Conservation (phyloP, 2,113 vertebrate species). For the Miniopterus natalensis region DNA sequence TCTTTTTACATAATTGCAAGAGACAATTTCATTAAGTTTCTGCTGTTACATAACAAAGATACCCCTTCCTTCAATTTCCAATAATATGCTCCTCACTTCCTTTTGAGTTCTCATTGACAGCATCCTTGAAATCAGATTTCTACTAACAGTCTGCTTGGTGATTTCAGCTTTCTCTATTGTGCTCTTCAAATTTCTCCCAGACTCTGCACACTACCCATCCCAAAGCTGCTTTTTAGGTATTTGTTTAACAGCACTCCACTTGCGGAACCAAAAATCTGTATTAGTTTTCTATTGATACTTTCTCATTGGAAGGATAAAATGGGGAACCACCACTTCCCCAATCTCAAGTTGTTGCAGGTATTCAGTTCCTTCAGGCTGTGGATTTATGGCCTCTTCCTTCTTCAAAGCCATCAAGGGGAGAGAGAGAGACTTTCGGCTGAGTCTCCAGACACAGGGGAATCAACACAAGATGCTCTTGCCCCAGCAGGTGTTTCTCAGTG, state of each 20-base stretch:
- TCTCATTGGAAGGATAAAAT: background rate
- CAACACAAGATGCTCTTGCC: background rate
- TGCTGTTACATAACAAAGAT: background rate
- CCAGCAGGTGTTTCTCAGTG: too few species aligned
- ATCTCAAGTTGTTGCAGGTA: background rate
- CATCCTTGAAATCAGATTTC: background rate
- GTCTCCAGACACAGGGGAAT: background rate
- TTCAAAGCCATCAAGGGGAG: background rate
- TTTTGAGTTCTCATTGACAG: background rate
- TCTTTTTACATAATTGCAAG: background rate
- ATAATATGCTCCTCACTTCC: background rate
- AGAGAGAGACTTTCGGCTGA: background rate
- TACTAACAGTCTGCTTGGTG: background rate
- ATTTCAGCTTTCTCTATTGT: background rate
- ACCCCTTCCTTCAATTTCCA: background rate
- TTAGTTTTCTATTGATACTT: background rate
- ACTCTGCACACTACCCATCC: background rate
- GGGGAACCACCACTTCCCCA: background rate
- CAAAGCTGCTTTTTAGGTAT: background rate
- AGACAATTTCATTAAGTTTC: background rate
- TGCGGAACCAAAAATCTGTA: background rate
- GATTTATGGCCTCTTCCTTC: too few species aligned
- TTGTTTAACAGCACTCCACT: background rate
- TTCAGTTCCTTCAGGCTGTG: background rate
- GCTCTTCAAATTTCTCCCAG: background rate